Percentiles rank a stretch among this genome's conserved stretches.
phyloP scores from a whole-genome alignment of 2,888 invertebrate genomes.

The Eucera pruinosa region DNA sequence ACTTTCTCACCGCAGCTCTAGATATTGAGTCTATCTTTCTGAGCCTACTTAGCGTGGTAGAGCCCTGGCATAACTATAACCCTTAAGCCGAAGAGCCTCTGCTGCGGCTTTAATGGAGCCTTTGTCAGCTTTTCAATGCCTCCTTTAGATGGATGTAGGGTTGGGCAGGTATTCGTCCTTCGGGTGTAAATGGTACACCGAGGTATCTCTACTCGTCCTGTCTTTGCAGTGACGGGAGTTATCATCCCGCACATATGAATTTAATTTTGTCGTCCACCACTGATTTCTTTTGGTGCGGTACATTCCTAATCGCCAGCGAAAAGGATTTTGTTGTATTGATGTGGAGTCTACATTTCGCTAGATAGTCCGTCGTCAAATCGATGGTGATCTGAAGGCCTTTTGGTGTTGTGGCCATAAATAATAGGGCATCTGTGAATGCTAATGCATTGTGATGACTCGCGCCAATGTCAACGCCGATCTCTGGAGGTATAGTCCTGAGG shows the following conservation, averaged over 20 bases:
- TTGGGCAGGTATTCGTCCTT: too few relatives aligned
- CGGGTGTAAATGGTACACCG: not conserved
- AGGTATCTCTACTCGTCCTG: not conserved
- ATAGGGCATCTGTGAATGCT: not conserved
- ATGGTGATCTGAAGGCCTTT: not conserved
- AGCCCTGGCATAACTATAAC: too few relatives aligned
- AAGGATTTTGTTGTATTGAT: not conserved
- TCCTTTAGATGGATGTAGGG: too few relatives aligned
- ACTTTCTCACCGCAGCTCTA: too few relatives aligned
- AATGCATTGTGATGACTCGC: not conserved
- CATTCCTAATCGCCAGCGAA: not conserved
- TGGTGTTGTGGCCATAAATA: not conserved
- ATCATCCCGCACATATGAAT: not conserved
- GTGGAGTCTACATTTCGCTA: not conserved
- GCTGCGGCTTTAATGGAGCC: too few relatives aligned
- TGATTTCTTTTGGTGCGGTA: not conserved
- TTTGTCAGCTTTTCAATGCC: too few relatives aligned
- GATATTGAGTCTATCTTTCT: too few relatives aligned
- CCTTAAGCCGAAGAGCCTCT: too few relatives aligned
- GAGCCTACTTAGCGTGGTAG: too few relatives aligned
- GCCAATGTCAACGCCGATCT: not conserved
- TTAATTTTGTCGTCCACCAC: not conserved
- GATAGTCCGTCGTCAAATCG: not conserved
- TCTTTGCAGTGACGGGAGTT: not conserved
- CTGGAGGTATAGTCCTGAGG: not conserved